Evolutionary conservation across 2,888 invertebrate species (phyloP), one percentile per base, ranked within the genome.

Genomic region (Calameuta idolon): DNA sequence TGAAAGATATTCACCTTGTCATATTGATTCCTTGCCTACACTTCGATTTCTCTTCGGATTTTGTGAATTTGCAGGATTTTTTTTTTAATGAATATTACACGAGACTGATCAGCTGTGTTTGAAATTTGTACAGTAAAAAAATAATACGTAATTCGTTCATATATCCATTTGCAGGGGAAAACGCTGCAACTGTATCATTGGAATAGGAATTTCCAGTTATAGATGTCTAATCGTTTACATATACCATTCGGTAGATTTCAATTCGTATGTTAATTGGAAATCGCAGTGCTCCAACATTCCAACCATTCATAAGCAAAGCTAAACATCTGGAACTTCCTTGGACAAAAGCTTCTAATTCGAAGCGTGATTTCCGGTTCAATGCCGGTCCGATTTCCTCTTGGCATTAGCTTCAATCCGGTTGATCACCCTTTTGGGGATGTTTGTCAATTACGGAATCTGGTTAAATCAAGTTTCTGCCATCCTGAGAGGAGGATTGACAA

Each of bases 281-380:
- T 55, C 55, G 9, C 55, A 55, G 55, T 55, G 55, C 55, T 23
- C 55, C 23, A 23, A 23, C 9, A 23, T 35, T n/a, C 33, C 78
- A 69, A 34, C 80, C 87, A 86, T 87, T 87, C 84, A 87, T 85
- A 85, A 82, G 82, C 82, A 82, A 83, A 85, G 81, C 81, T 55
- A 23, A 80, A 83, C 77, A 76, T 77, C 74, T 73, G 34, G 81
- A 68, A 79, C 78, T 81, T 75, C 69, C 23, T 55, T 55, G 9
- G 83, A 85, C 87, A 71, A 87, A 87, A 86, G 85, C 85, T 81
- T 83, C 86, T 85, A 87, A 87, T 87, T 85, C 85, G 82, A 77
- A 83, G 83, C 77, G 5, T 30, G 71, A 23, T 30, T 71, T 71
- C 31, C 23, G 71, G 71, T 31, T 34, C 30, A 34, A 71, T 71